phyloP scores from a whole-genome alignment of 2,888 invertebrate species.

The Diachrysia chrysitis region DNA sequence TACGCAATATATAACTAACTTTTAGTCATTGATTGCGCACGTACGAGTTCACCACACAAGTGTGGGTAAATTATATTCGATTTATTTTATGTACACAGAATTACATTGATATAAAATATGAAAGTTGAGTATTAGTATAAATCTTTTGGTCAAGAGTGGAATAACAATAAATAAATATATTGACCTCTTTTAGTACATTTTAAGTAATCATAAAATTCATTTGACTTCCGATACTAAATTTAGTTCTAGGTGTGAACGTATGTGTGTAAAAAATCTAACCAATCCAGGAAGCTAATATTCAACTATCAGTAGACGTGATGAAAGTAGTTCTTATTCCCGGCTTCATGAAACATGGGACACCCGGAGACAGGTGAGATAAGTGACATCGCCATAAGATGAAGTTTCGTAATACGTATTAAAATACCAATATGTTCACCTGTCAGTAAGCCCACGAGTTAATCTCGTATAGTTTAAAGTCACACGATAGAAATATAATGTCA shows the following conservation, averaged over 20 bases:
- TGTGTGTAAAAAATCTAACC: conserved; percentile 7
- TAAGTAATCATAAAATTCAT: not conserved
- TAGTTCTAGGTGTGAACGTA: conserved; percentile 26
- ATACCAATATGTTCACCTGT: conserved; percentile 30
- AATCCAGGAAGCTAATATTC: conserved; percentile 30
- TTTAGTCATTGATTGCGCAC: not conserved
- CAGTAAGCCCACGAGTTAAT: conserved; percentile 35
- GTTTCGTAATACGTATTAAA: conserved; percentile 51
- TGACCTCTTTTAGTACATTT: not conserved
- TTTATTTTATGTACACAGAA: not conserved
- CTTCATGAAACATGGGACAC: conserved; percentile 25
- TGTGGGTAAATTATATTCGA: not conserved
- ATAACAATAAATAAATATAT: not conserved
- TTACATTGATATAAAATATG: not conserved
- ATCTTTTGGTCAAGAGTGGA: not conserved
- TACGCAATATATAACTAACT: no score
- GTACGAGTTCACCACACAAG: not conserved
- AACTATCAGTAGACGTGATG: conserved; percentile 13
- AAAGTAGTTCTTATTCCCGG: conserved; percentile 49
- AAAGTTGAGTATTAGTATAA: not conserved
- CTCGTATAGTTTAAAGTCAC: conserved; percentile 16
- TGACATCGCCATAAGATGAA: conserved; percentile 52
- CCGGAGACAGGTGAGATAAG: conserved; percentile 57
- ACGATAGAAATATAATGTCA: not conserved
- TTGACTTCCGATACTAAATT: conserved; percentile 28